Evolutionary conservation across 2,888 invertebrate genomes (phyloP), one percentile per base, ranked within the genome.

Genomic region (Cheilosia scutellata): DNA sequence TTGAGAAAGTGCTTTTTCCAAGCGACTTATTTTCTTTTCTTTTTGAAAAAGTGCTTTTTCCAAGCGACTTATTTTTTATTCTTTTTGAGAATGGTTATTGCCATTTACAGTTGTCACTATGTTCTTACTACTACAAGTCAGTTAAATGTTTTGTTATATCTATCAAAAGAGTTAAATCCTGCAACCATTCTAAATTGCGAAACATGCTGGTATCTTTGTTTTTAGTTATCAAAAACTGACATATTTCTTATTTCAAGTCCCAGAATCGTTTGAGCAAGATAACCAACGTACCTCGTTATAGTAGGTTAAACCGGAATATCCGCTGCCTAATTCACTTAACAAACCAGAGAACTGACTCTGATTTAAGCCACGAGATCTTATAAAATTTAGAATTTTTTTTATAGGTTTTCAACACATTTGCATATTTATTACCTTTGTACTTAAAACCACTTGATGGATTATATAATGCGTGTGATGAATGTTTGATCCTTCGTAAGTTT

Each of bases 271-370:
- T 86, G 87, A 87, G 62, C 79, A 83, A 47, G 79, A 88, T 86
- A 88, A 58, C 87, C 88, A 87, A 78, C 87, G 82, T 76, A 88
- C 87, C 72, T 82, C 87, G 68, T 87, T 86, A 87, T 88, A 88
- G 83, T 87, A 88, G 16, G 80, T 84, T 65, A 87, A 84, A 76
- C 87, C 87, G 29, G 84, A 87, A 88, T 87, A 87, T 83, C 82
- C 87, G 60, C 87, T 88, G 62, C 87, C 87, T 87, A 88, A 84
- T 72, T 88, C 87, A 82, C 62, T 88, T 83, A 88, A 77, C 58
- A 82, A 82, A 25, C 9, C 9, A 71, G 70, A 65, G 71, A 82
- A 82, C 60, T 82, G 76, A 33, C 71, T 65, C 37, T 70, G 82
- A 76, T 82, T 82, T 66, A 76, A 77, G 66, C 76, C 71, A 51